These are phyloP conservation scores for Bicyclus anynana DNA, from an alignment of 1,140 invertebrate genomes.

Conservation along the genomic window DNA sequence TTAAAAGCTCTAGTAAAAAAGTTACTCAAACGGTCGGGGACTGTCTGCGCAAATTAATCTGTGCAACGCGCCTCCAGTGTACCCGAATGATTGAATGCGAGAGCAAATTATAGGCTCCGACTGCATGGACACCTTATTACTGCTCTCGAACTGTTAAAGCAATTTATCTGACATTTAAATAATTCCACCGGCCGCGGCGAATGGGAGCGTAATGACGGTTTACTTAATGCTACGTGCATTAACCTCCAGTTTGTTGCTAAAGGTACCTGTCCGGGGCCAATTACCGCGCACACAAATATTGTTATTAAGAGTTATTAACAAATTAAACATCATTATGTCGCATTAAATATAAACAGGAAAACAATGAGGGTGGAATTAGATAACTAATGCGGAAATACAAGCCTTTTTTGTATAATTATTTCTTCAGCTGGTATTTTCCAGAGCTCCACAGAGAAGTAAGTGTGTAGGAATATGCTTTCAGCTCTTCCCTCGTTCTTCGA, in stretches of 20 bases:
- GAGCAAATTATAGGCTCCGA: constrained; percentile 61
- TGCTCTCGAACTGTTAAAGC: constrained; percentile 68
- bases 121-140: constrained; percentile 71
- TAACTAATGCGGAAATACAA: too few relatives aligned
- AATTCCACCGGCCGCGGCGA: constrained; percentile 47
- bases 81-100: constrained; percentile 67
- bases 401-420: too few relatives aligned
- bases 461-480: too few relatives aligned
- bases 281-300: constrained; percentile 19
- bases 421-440: too few relatives aligned
- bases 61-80: constrained; percentile 41
- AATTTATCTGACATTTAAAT: constrained; percentile 76
- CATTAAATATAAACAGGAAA: too few relatives aligned
- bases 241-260: constrained; percentile 29
- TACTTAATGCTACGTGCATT: constrained; percentile 52
- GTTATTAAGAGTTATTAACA: constrained; percentile 5
- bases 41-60: constrained; percentile 37
- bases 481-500: too few relatives aligned
- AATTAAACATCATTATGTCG: neutral
- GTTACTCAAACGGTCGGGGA: too few relatives aligned
- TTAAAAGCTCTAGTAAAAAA: neutral
- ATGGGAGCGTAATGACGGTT: constrained; percentile 61
- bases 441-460: too few relatives aligned
- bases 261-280: constrained; percentile 19
- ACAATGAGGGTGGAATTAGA: too few relatives aligned